A percentile compares a stretch with the other conserved stretches of the same genome.
These are phyloP conservation scores for Eupithecia subfuscata DNA, from an alignment of 2,888 invertebrate species.

Conservation along the genomic window DNA sequence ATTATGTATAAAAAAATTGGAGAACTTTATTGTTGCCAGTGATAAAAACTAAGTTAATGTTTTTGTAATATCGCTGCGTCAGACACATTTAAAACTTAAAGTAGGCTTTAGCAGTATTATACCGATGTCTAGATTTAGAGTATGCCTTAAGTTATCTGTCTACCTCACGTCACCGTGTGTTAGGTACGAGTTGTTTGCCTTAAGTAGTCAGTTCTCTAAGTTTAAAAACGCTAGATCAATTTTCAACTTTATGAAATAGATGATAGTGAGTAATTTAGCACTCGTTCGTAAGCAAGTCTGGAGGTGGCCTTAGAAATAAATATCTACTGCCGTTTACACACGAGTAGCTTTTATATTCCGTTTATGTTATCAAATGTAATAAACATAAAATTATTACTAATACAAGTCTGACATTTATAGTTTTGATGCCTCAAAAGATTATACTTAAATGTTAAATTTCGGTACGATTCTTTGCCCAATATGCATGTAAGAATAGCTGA, in stretches of 20 bases:
- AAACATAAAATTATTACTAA: neutral
- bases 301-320: neutral
- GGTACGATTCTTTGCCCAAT: neutral
- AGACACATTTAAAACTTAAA: constrained; percentile 18
- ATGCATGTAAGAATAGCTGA: neutral
- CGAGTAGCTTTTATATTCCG: neutral
- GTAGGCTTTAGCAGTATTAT: constrained; percentile 80
- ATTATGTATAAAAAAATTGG: neutral
- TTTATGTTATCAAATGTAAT: neutral
- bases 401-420: neutral
- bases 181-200: constrained; percentile 47
- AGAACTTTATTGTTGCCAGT: neutral
- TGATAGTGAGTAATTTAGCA: constrained; percentile 45
- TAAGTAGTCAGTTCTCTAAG: constrained; percentile 36
- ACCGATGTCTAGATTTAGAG: constrained; percentile 60
- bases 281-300: neutral
- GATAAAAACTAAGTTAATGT: neutral
- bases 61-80: constrained; percentile 1
- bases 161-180: constrained; percentile 74
- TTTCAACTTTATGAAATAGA: constrained; percentile 41
- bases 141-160: constrained; percentile 63
- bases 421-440: neutral
- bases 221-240: constrained; percentile 36
- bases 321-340: neutral
- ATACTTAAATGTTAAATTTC: neutral